Percentiles rank a stretch among this genome's conserved stretches.
phyloP scores from a whole-genome alignment of 2,888 invertebrate species.

The Volucella inflata region DNA sequence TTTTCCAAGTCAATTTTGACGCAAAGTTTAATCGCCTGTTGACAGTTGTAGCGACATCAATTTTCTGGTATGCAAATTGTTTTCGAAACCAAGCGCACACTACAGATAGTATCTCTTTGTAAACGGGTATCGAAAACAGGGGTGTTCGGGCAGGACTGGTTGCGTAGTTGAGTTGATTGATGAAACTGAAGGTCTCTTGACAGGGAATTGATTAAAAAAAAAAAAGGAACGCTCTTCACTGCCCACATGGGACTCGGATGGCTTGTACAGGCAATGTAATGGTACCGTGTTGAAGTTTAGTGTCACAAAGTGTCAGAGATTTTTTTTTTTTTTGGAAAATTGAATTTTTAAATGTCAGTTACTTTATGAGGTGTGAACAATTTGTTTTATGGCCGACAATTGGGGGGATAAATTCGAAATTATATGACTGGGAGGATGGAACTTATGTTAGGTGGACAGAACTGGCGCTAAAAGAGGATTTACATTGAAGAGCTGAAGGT shows the following conservation, averaged over 20 bases:
- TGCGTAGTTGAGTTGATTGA: slow-evolving; percentile 62
- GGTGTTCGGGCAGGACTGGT: slow-evolving; percentile 8
- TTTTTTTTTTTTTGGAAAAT: neutral
- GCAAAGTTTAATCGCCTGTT: slow-evolving; percentile 74
- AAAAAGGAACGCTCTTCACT: slow-evolving; percentile 33
- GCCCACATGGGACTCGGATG: slow-evolving; percentile 70
- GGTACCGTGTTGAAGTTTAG: slow-evolving; percentile 36
- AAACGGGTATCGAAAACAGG: neutral
- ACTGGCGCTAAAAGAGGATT: too few relatives aligned
- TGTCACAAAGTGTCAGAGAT: slow-evolving; percentile 47
- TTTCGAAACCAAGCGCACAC: slow-evolving; percentile 40
- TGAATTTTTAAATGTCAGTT: slow-evolving; percentile 45
- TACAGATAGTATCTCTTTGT: too few relatives aligned
- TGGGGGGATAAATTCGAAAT: neutral
- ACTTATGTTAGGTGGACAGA: too few relatives aligned
- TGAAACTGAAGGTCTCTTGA: slow-evolving; percentile 58
- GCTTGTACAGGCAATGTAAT: slow-evolving; percentile 28
- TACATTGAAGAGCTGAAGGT: too few relatives aligned
- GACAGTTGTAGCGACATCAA: slow-evolving; percentile 75
- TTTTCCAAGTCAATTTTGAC: slow-evolving; percentile 72
- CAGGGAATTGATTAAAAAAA: slow-evolving; percentile 71
- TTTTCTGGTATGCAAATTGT: slow-evolving; percentile 74
- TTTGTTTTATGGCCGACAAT: neutral
- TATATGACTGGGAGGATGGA: too few relatives aligned
- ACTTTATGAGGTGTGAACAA: slow-evolving; percentile 57